Evolutionary conservation across 2,113 vertebrate species (phyloP).

Genomic region (Diadophis punctatus): DNA sequence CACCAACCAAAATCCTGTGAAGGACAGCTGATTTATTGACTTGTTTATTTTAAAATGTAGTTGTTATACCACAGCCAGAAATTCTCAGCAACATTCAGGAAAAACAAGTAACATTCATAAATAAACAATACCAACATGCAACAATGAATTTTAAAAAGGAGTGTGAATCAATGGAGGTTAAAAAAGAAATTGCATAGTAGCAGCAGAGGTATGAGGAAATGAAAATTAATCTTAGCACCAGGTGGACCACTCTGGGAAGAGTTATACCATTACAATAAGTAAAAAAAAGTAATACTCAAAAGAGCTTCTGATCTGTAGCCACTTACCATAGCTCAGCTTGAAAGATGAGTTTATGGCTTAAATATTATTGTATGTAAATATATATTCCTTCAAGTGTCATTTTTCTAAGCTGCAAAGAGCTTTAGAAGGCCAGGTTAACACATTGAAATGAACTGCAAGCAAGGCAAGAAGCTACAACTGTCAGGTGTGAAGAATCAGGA

Average conservation of each 20-base stretch:
- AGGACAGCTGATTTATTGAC: not conserved
- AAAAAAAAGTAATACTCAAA: not conserved
- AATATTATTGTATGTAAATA: not conserved
- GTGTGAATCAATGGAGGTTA: not conserved
- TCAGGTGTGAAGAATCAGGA: not conserved
- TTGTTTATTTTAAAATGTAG: not conserved
- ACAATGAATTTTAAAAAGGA: not conserved
- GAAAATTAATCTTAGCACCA: not conserved
- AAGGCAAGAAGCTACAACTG: not conserved
- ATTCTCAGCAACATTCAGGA: not conserved
- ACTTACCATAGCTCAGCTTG: not conserved
- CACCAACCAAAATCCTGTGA: not conserved
- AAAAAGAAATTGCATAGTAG: not conserved
- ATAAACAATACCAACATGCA: not conserved
- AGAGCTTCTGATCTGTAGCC: not conserved
- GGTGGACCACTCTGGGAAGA: not conserved
- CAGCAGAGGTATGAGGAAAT: not conserved
- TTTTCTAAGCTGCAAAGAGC: not conserved
- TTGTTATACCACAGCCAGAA: not conserved
- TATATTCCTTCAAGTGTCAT: not conserved
- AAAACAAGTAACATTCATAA: not conserved
- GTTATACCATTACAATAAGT: not conserved
- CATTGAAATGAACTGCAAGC: not conserved
- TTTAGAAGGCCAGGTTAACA: not conserved
- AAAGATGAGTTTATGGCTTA: not conserved